Conservation (phyloP, 1,140 invertebrate species). For the Asobara japonica region DNA sequence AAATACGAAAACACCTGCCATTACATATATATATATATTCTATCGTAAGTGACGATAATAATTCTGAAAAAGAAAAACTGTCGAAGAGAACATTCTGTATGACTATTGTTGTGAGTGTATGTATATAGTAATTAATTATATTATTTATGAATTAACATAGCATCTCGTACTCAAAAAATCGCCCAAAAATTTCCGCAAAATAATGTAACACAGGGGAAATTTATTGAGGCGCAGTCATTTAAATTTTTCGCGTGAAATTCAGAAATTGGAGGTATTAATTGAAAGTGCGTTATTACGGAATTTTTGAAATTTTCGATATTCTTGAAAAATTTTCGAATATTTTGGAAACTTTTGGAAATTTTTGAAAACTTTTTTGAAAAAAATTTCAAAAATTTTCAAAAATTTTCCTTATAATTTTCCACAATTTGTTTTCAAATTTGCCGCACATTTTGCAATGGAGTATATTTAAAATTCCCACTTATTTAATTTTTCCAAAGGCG, state of each 20-base stretch:
- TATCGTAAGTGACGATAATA: slow-evolving; percentile 13
- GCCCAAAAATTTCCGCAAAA: not conserved
- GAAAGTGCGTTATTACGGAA: no score
- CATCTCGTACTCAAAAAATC: slow-evolving; percentile 1
- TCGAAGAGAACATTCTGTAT: not conserved
- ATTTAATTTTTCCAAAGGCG: no score
- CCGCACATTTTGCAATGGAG: no score
- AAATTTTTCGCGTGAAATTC: no score
- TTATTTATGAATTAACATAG: slow-evolving; percentile 18
- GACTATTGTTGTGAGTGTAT: slow-evolving; percentile 15
- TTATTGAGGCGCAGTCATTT: not conserved
- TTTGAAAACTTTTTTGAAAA: not conserved
- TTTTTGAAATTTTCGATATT: no score
- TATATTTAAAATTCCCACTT: no score
- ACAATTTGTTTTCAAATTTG: no score
- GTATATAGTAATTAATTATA: slow-evolving; percentile 18
- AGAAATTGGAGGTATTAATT: no score
- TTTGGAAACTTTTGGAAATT: not conserved
- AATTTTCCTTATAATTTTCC: no score
- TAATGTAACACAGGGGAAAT: not conserved
- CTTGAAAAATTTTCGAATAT: not conserved
- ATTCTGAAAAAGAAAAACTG: not conserved
- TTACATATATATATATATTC: slow-evolving; percentile 1
- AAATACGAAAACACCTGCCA: slow-evolving; percentile 20
- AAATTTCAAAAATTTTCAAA: not conserved